Conservation (phyloP, 2,888 invertebrate genomes). For the Augochlorella aurata region DNA sequence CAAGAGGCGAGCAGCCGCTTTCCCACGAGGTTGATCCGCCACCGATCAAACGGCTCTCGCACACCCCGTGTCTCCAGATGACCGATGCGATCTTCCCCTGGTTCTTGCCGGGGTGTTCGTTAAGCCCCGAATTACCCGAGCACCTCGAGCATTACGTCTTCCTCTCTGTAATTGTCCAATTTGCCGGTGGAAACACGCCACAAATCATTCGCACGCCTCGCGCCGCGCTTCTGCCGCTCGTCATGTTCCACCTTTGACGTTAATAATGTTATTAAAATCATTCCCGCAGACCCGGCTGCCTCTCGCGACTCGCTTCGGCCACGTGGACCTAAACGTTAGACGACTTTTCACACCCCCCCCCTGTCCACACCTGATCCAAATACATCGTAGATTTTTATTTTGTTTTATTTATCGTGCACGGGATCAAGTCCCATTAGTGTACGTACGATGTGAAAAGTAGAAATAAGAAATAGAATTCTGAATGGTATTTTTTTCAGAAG, state of each 20-base stretch:
- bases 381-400: too few species aligned
- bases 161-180: conserved; percentile 58
- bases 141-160: conserved; percentile 49
- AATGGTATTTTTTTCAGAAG: too few species aligned
- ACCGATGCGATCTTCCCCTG: conserved; percentile 37
- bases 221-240: conserved; percentile 9
- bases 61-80: background rate
- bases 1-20: conserved; percentile 6
- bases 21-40: conserved; percentile 46
- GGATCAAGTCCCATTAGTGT: too few species aligned
- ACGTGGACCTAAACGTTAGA: background rate
- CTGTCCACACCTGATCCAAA: too few species aligned
- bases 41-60: conserved; percentile 29
- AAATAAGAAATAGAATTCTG: too few species aligned
- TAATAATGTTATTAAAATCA: conserved; percentile 49
- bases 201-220: conserved; percentile 28
- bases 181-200: conserved; percentile 42
- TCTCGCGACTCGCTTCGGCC: conserved; percentile 4
- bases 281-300: conserved; percentile 24
- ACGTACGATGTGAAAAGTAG: too few species aligned
- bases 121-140: conserved; percentile 46
- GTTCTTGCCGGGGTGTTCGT: conserved; percentile 29
- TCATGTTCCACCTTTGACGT: conserved; percentile 12
- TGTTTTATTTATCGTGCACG: too few species aligned
- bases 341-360: background rate